Evolutionary conservation across 2,797 vertebrate genomes (phyloP).

Genomic region (Diceros bicornis): DNA sequence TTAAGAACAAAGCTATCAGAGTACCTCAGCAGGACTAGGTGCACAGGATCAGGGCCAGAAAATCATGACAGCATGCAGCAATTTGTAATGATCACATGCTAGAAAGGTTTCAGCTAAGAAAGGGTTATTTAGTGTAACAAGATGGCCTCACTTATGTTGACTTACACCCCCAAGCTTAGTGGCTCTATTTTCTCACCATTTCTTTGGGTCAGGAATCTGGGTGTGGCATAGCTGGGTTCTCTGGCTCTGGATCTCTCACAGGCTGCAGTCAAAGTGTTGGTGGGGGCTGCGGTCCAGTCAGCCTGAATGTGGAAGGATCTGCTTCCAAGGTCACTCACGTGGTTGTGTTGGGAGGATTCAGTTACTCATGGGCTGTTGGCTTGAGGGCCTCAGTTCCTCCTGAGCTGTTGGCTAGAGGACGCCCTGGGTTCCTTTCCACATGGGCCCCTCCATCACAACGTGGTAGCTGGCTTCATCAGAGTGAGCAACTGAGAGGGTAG

Average conservation of each 20-base stretch:
- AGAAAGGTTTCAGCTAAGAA: no score
- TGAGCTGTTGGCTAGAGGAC: neutral
- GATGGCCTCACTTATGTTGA: no score
- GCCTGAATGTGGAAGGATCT: neutral
- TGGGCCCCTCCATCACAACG: rapidly evolving
- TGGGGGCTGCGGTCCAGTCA: rapidly evolving
- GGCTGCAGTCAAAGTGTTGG: neutral
- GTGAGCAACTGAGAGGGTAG: neutral
- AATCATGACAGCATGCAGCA: no score
- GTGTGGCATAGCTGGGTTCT: neutral
- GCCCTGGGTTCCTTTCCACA: neutral
- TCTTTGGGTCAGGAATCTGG: neutral
- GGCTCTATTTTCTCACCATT: neutral
- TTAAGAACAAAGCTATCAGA: no score
- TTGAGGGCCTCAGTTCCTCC: neutral
- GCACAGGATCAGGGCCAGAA: no score
- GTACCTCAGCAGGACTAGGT: no score
- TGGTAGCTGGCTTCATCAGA: neutral
- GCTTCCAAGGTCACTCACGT: neutral
- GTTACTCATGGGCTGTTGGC: neutral
- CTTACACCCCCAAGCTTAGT: neutral
- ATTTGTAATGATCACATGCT: no score
- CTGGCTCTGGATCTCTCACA: neutral
- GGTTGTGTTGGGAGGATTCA: neutral
- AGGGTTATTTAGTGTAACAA: no score